A percentile compares a stretch with the other conserved stretches of the same genome.
Evolutionary conservation across 2,797 vertebrate genomes (phyloP).

Genomic region (Chlorospingus semifuscus): DNA sequence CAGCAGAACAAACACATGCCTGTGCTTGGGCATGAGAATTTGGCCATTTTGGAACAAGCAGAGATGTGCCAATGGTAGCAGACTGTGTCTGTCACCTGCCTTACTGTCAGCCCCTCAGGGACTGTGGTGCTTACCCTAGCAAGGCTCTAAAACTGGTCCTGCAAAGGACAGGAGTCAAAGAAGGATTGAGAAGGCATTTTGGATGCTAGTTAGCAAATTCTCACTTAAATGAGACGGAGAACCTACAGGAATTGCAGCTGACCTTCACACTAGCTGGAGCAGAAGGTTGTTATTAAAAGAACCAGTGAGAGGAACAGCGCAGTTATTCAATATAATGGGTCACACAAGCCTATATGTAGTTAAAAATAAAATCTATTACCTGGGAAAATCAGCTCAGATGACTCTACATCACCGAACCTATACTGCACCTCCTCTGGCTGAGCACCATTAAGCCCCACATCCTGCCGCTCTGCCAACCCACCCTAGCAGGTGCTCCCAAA

Average conservation of each 20-base stretch:
- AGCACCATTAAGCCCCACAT: neutral
- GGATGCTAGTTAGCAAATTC: constrained; percentile 66
- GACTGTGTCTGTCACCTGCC: neutral
- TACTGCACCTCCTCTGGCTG: neutral
- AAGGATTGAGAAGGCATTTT: constrained; percentile 33
- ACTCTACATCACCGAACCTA: neutral
- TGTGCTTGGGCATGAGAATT: neutral
- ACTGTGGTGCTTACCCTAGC: neutral
- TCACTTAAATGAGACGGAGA: constrained; percentile 39
- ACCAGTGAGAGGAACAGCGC: constrained; percentile 37
- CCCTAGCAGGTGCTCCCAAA: neutral
- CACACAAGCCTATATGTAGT: constrained; percentile 48
- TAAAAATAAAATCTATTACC: constrained; percentile 64
- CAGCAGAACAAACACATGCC: neutral
- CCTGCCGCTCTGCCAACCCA: neutral
- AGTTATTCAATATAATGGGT: constrained; percentile 63
- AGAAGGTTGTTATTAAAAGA: constrained; percentile 69
- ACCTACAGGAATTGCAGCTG: constrained; percentile 60
- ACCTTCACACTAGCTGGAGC: constrained; percentile 67
- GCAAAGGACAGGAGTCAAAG: constrained; percentile 6
- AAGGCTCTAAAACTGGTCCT: neutral
- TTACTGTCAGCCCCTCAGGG: neutral
- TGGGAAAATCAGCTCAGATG: neutral
- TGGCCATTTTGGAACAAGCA: neutral
- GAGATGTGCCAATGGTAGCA: neutral